A percentile compares a stretch with the other conserved stretches of the same genome.
These are phyloP conservation scores for Automeris io DNA, from an alignment of 2,888 invertebrate species.

Conservation along the genomic window DNA sequence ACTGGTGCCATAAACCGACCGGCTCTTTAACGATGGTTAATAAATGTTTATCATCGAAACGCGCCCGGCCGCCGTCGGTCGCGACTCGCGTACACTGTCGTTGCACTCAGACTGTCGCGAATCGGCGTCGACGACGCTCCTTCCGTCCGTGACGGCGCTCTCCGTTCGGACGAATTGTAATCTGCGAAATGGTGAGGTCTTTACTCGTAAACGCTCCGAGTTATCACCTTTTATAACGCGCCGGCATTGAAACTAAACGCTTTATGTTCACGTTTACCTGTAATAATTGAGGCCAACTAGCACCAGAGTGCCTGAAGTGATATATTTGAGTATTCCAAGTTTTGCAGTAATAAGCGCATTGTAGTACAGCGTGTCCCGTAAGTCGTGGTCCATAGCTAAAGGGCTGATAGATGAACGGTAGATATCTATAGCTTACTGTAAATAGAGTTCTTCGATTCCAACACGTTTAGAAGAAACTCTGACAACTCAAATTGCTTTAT, in stretches of 20 bases:
- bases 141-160: constrained; percentile 1
- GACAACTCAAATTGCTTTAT: too few species aligned
- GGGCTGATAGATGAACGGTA: too few species aligned
- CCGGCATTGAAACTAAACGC: constrained; percentile 38
- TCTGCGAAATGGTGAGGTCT: constrained; percentile 41
- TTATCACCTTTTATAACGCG: constrained; percentile 37
- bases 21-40: constrained; percentile 63
- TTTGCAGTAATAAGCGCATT: too few species aligned
- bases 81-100: constrained; percentile 25
- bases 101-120: constrained; percentile 23
- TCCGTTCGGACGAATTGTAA: constrained; percentile 12
- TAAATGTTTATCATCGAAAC: constrained; percentile 66
- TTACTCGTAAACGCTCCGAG: constrained; percentile 42
- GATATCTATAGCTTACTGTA: too few species aligned
- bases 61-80: constrained; percentile 28
- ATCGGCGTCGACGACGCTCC: constrained; percentile 23
- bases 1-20: constrained; percentile 55
- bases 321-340: too few species aligned
- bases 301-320: too few species aligned
- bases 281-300: too few species aligned
- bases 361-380: too few species aligned
- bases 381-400: too few species aligned
- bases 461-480: too few species aligned
- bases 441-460: too few species aligned
- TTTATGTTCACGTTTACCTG: too few species aligned